Base-by-base conservation (phyloP, 2,113 vertebrate species). In the Neofelis nebulosa region DNA sequence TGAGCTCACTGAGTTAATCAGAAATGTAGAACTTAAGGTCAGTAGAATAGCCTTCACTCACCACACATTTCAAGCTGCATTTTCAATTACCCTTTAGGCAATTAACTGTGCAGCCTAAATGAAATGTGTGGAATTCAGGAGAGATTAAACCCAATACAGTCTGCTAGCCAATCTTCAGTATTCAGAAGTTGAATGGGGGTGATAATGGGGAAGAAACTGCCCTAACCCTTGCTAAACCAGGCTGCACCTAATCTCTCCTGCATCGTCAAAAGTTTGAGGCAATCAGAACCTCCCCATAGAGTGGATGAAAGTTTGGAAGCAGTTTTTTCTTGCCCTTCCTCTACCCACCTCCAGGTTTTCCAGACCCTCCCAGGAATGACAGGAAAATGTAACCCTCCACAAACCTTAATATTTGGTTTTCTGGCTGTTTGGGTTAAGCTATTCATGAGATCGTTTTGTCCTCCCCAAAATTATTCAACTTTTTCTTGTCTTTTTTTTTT, bases 81-180 rank as follows among this genome's bases (percentile, higher is more conserved):
- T 97, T 98, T 98, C 97, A 97, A 94, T 97, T 96, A 84, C 71
- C 91, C 97, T 65, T 81, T 89, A 94, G 95, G 86, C 89, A 97
- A 97, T 98, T 97, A 98, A 93, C 91, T 86, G 38, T 41, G 91
- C 55, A 71, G 55, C 89, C 95, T 95, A 97, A 98, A 93, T 87
- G 96, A 96, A 96, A 97, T 66, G 96, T 95, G 96, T 97, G 82
- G 94, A 96, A 95, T 96, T 93, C 82, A 82, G 78, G 78, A 96
- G 94, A 97, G 97, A 98, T 97, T 95, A 97, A 96, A 83, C 81
- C 78, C 96, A 93, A 94, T 66, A 86, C 61, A 94, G 71, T 87
- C 66, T 12, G 55, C 73, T 93, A 94, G 96, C 85, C 96, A 95
- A 91, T 84, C 91, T 90, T 82, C 66, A 45, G 89, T 63, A 48